Evolutionary conservation across 2,888 invertebrate genomes (phyloP).

Genomic region (Tipula lateralis): DNA sequence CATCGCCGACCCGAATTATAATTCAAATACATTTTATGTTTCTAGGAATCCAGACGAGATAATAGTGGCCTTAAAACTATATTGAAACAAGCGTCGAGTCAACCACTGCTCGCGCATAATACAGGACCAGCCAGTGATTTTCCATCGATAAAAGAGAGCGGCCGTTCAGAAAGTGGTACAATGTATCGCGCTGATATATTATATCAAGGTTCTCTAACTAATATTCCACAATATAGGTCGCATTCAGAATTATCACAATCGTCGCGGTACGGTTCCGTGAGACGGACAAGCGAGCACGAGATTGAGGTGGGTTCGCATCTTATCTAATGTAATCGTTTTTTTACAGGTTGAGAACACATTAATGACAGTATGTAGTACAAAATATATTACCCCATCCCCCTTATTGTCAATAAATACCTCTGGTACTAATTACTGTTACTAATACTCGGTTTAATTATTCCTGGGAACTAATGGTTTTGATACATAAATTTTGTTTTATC

Average conservation of each 20-base stretch:
- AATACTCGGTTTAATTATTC: background rate
- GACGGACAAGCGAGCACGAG: constrained; percentile 29
- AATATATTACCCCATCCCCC: too few relatives aligned
- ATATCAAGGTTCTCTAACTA: constrained; percentile 64
- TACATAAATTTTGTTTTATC: constrained; percentile 25
- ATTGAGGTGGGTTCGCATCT: background rate
- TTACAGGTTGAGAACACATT: background rate
- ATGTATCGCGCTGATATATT: constrained; percentile 84
- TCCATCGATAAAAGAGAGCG: background rate
- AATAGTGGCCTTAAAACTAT: background rate
- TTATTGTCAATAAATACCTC: too few relatives aligned
- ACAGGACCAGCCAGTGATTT: background rate
- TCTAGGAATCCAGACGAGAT: constrained; percentile 34
- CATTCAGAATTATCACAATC: constrained; percentile 51
- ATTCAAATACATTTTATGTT: background rate
- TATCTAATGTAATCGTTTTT: background rate
- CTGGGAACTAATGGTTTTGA: background rate
- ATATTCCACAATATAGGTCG: constrained; percentile 53
- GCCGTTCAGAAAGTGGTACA: constrained; percentile 63
- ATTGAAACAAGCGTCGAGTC: constrained; percentile 58
- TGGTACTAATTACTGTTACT: too few relatives aligned
- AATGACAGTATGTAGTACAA: background rate
- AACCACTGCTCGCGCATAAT: constrained; percentile 55
- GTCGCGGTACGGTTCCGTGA: constrained; percentile 48
- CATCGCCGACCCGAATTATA: background rate